phyloP scores from a whole-genome alignment of 2,797 vertebrate genomes.

The Malurus leucopterus region DNA sequence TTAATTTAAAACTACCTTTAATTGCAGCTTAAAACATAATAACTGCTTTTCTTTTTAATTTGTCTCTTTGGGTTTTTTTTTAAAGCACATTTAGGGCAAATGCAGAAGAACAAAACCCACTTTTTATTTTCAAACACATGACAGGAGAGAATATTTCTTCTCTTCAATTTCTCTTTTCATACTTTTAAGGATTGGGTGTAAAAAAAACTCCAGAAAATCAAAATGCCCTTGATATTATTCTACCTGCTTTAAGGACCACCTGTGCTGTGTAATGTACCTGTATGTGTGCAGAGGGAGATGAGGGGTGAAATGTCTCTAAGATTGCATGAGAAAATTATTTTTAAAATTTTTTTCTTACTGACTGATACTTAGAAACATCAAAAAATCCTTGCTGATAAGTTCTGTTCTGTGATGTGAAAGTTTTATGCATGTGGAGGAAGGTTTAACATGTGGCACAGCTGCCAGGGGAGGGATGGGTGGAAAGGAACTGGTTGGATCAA shows the following conservation, averaged over 20 bases:
- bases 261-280: background rate
- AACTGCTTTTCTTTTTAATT: background rate
- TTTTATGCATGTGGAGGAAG: accelerated
- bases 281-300: background rate
- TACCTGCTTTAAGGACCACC: background rate
- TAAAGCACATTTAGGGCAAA: background rate
- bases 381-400: background rate
- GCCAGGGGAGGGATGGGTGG: background rate
- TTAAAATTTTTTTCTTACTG: background rate
- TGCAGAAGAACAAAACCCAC: background rate
- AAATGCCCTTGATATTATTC: background rate
- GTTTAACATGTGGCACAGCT: accelerated
- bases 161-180: background rate
- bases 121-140: background rate
- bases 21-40: background rate
- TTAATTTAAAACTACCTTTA: background rate
- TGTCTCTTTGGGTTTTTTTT: background rate
- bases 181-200: background rate
- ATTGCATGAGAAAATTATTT: background rate
- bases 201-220: background rate
- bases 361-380: background rate
- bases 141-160: background rate
- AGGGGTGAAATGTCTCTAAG: background rate
- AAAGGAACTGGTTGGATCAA: background rate
- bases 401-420: background rate